Conservation (phyloP, 2,888 invertebrate genomes). For the Tryphoninae sp. region DNA sequence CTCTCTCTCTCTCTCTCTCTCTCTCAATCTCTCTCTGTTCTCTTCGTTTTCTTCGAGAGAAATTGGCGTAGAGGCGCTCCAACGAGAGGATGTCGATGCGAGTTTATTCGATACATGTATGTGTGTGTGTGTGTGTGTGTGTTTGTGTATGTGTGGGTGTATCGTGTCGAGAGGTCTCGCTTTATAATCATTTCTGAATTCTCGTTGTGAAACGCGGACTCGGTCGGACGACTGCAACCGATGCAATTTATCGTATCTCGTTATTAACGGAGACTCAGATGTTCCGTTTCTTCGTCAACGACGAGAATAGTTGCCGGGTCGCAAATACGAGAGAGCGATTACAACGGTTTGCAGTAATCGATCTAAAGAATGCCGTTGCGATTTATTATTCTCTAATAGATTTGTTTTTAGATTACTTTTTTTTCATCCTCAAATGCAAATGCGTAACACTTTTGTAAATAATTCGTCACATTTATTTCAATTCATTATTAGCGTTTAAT, state of each 20-base stretch:
- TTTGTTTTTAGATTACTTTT: too few relatives aligned
- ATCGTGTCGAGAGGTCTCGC: background rate
- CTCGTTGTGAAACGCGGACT: background rate
- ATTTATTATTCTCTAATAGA: background rate
- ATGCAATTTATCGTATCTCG: slow-evolving; percentile 27
- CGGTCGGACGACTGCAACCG: slow-evolving; percentile 8
- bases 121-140: too few relatives aligned
- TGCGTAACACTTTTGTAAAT: too few relatives aligned
- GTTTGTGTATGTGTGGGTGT: too few relatives aligned
- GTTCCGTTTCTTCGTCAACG: background rate
- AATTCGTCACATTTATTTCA: too few relatives aligned
- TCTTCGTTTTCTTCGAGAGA: slow-evolving; percentile 11
- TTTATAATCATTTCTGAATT: slow-evolving; percentile 19
- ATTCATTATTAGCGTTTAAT: too few relatives aligned
- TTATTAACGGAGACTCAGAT: background rate
- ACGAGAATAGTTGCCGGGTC: slow-evolving; percentile 7
- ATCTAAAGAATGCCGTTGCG: background rate
- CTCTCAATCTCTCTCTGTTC: background rate
- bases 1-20: background rate
- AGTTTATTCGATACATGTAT: background rate
- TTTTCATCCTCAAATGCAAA: too few relatives aligned
- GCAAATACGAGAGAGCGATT: background rate
- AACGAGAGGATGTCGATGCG: background rate
- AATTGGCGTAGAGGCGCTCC: slow-evolving; percentile 7
- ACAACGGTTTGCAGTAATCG: background rate